These are phyloP conservation scores for Triplophysa tibetana DNA, from an alignment of 2,113 vertebrate genomes.

Conservation along the genomic window DNA sequence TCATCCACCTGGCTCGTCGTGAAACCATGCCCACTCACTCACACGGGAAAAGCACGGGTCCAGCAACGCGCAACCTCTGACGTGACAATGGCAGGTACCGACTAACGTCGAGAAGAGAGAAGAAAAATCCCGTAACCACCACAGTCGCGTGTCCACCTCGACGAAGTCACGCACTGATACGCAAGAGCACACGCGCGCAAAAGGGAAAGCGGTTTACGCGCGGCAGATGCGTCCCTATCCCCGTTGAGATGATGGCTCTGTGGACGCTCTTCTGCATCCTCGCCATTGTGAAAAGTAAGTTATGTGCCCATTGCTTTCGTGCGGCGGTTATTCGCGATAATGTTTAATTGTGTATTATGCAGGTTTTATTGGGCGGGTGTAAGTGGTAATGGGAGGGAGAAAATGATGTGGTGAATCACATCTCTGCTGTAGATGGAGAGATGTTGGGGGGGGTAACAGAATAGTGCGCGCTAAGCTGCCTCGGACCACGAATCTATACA, in stretches of 20 bases:
- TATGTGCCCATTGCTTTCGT: slow-evolving; percentile 24
- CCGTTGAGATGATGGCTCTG: slow-evolving; percentile 61
- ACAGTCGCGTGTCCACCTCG: not conserved
- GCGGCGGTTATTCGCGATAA: not conserved
- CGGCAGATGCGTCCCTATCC: slow-evolving; percentile 44
- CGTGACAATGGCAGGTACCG: slow-evolving; percentile 63
- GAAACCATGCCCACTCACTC: not conserved
- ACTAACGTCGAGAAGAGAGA: slow-evolving; percentile 50
- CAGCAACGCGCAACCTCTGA: slow-evolving; percentile 46
- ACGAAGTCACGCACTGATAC: slow-evolving; percentile 21
- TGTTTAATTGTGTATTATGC: not conserved
- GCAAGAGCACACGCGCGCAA: slow-evolving; percentile 34
- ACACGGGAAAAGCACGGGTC: slow-evolving; percentile 16
- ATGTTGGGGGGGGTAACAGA: not conserved
- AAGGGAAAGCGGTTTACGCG: slow-evolving; percentile 35
- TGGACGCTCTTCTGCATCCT: slow-evolving; percentile 69
- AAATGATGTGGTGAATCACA: not conserved
- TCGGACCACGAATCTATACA: not conserved
- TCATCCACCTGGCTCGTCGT: slow-evolving; percentile 58
- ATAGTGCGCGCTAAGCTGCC: not conserved
- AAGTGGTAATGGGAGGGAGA: not conserved
- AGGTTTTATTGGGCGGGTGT: not conserved
- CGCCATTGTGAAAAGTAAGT: slow-evolving; percentile 77
- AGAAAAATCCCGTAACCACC: not conserved
- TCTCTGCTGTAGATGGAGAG: slow-evolving; percentile 15